These are phyloP conservation scores for Rhorus exstirpatorius DNA, from an alignment of 2,888 invertebrate species.

Conservation along the genomic window DNA sequence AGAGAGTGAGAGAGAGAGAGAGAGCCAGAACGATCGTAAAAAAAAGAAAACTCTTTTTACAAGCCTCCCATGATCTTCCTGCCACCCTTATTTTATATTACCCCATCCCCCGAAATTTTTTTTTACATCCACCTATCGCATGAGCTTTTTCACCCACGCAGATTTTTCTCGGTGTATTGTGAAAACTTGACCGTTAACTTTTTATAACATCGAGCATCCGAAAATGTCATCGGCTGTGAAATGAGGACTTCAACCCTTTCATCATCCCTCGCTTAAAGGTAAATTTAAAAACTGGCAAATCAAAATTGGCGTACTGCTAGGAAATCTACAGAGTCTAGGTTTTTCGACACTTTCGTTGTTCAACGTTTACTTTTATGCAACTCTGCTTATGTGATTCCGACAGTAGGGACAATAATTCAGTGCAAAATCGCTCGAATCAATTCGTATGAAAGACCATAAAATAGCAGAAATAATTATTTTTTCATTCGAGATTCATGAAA, in stretches of 20 bases:
- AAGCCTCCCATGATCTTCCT: slow-evolving; percentile 10
- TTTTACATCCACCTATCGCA: background rate
- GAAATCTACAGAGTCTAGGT: too few relatives aligned
- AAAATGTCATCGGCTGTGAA: slow-evolving; percentile 2
- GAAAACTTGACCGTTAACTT: slow-evolving; percentile 25
- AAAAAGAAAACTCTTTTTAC: slow-evolving; percentile 30
- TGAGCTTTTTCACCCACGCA: background rate
- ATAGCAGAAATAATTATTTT: too few relatives aligned
- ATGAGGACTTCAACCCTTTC: background rate
- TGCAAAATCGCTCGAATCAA: too few relatives aligned
- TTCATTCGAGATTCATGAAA: too few relatives aligned
- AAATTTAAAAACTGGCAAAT: too few relatives aligned
- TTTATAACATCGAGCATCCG: slow-evolving; percentile 21
- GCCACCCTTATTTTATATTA: slow-evolving; percentile 2
- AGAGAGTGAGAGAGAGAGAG: too few relatives aligned
- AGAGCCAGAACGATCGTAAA: background rate
- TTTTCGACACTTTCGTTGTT: too few relatives aligned
- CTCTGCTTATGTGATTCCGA: too few relatives aligned
- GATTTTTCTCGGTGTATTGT: background rate
- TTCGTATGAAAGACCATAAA: too few relatives aligned
- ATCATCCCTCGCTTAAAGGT: background rate
- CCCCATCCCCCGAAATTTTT: slow-evolving; percentile 9
- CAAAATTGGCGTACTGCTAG: too few relatives aligned
- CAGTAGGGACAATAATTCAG: too few relatives aligned
- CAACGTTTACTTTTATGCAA: too few relatives aligned